These are phyloP conservation scores for Melipona beecheii DNA, from an alignment of 2,888 invertebrate genomes.

Conservation along the genomic window DNA sequence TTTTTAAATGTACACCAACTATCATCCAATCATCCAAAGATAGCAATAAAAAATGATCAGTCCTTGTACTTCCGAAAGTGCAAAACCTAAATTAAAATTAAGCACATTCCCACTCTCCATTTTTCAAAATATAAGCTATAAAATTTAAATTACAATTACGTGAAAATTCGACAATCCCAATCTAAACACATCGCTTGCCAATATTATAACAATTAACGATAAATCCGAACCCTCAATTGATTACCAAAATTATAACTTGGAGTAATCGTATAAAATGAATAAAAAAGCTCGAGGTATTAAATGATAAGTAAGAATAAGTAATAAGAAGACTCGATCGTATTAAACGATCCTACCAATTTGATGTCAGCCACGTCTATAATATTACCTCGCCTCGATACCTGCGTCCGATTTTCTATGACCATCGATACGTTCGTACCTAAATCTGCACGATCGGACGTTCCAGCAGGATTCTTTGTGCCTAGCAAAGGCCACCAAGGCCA, in stretches of 20 bases:
- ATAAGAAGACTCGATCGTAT: neutral
- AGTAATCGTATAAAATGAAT: neutral
- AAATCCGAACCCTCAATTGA: neutral
- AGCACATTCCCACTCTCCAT: neutral
- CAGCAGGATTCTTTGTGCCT: slow-evolving; percentile 9
- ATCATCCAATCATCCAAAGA: neutral
- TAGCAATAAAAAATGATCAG: neutral
- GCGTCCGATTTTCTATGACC: neutral
- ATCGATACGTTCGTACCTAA: neutral
- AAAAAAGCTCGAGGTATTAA: neutral
- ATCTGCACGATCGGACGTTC: neutral
- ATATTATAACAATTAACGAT: neutral
- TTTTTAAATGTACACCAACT: neutral
- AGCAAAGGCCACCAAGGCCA: slow-evolving; percentile 30
- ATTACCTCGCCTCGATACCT: neutral
- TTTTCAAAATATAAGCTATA: neutral
- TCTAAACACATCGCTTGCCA: neutral
- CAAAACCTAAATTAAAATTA: neutral
- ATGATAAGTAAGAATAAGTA: neutral
- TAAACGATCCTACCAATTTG: neutral
- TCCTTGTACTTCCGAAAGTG: neutral
- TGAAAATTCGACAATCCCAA: neutral
- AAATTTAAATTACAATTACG: neutral
- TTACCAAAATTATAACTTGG: neutral
- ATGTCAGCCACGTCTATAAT: neutral